Percentiles rank a stretch among this genome's conserved stretches.
phyloP scores from a whole-genome alignment of 2,797 vertebrate genomes.

The Peromyscus aztecus region DNA sequence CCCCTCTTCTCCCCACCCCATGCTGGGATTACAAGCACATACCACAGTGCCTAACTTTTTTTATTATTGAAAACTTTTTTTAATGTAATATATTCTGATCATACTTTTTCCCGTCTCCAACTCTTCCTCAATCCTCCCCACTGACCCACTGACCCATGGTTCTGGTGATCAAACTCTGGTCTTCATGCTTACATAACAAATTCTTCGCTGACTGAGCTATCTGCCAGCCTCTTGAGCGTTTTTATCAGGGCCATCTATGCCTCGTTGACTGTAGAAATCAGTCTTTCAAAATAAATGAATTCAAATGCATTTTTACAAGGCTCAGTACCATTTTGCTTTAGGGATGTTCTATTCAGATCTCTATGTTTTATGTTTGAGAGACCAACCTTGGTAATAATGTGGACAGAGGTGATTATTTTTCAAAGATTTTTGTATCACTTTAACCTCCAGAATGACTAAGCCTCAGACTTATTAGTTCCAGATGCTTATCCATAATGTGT shows the following conservation, averaged over 20 bases:
- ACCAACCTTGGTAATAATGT: neutral
- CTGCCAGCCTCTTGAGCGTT: neutral
- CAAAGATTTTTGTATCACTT: neutral
- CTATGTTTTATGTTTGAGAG: neutral
- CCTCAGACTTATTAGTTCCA: neutral
- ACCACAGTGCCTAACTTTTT: neutral
- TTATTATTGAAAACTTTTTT: neutral
- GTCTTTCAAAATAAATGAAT: conserved; percentile 26
- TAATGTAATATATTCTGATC: neutral
- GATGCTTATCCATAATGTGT: neutral
- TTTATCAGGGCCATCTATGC: neutral
- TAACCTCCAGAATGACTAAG: neutral
- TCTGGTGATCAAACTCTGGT: neutral
- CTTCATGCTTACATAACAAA: neutral
- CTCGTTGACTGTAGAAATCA: neutral
- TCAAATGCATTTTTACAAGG: neutral
- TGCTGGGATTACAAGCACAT: neutral
- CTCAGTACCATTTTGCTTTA: neutral
- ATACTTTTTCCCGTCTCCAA: neutral
- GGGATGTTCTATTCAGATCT: neutral
- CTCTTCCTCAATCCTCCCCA: neutral
- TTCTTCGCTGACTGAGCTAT: neutral
- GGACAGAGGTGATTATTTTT: neutral
- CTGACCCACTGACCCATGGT: neutral
- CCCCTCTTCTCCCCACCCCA: neutral